Percentiles rank a stretch among this genome's conserved stretches.
Conservation (phyloP, 2,888 invertebrate genomes). For the Latheticus oryzae region DNA sequence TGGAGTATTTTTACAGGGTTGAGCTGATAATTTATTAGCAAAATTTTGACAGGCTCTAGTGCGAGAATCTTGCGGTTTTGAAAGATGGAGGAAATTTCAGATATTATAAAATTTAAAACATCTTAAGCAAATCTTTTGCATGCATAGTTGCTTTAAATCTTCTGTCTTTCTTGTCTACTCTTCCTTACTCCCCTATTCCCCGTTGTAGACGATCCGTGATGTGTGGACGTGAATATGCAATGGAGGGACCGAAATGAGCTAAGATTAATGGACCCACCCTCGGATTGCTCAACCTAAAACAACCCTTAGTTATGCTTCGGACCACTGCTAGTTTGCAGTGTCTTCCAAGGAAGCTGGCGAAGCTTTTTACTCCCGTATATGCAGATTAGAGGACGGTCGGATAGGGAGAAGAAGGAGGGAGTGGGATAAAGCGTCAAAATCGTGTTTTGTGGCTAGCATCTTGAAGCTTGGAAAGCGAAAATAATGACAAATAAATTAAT, state of each 20-base stretch:
- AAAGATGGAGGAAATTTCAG: too few species aligned
- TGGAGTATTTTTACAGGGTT: constrained; percentile 16
- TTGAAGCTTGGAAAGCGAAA: too few species aligned
- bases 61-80: background rate
- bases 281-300: constrained; percentile 63
- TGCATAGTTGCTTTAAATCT: constrained; percentile 55
- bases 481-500: too few species aligned
- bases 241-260: constrained; percentile 64
- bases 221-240: constrained; percentile 68
- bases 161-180: too few species aligned
- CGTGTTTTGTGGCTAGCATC: constrained; percentile 25
- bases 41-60: constrained; percentile 26
- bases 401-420: background rate
- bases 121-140: constrained; percentile 60
- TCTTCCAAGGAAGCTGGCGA: constrained; percentile 41
- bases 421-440: constrained; percentile 15
- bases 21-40: constrained; percentile 24
- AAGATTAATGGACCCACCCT: constrained; percentile 66
- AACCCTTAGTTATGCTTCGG: constrained; percentile 63
- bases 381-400: constrained; percentile 53
- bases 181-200: too few species aligned
- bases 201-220: constrained; percentile 62
- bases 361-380: constrained; percentile 55
- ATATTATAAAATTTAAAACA: too few species aligned
- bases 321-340: constrained; percentile 54